Percentiles rank a stretch among this genome's conserved stretches.
Evolutionary conservation across 2,888 invertebrate species (phyloP).

Genomic region (Spilarctia lutea): DNA sequence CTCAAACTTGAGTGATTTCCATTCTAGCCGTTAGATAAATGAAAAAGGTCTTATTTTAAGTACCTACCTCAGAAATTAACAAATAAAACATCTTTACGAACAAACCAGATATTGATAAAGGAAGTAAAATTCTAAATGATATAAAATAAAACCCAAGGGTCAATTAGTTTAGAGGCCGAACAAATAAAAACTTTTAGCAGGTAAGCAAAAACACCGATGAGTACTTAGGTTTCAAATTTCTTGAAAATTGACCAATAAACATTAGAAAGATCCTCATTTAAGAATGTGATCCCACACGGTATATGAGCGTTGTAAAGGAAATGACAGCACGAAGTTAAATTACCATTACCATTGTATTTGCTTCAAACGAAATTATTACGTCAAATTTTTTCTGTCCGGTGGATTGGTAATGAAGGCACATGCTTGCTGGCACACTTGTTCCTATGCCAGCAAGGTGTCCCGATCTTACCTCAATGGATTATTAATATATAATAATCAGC

Average conservation of each 20-base stretch:
- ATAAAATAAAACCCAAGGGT: conserved; percentile 2
- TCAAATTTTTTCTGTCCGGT: no score
- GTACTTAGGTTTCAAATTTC: conserved; percentile 8
- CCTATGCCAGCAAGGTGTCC: no score
- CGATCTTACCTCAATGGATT: no score
- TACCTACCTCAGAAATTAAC: no score
- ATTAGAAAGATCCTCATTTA: conserved; percentile 13
- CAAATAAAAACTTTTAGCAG: conserved; percentile 1
- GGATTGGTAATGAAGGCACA: no score
- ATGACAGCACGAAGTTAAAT: neutral
- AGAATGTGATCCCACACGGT: conserved; percentile 12
- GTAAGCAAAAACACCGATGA: conserved; percentile 11
- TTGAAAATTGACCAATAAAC: conserved; percentile 17
- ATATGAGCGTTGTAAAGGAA: conserved; percentile 4
- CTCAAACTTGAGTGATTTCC: neutral
- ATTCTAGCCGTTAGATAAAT: no score
- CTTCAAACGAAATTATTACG: neutral
- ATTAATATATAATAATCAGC: neutral
- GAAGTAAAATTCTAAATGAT: neutral
- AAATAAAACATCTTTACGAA: neutral
- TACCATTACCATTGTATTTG: neutral
- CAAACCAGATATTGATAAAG: neutral
- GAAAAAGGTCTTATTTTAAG: no score
- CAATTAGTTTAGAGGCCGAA: neutral
- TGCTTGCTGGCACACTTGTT: no score